Evolutionary conservation across 37 sponge, comb jelly and placozoan species (phyloP).

Genomic region (Halichondria panicea): DNA sequence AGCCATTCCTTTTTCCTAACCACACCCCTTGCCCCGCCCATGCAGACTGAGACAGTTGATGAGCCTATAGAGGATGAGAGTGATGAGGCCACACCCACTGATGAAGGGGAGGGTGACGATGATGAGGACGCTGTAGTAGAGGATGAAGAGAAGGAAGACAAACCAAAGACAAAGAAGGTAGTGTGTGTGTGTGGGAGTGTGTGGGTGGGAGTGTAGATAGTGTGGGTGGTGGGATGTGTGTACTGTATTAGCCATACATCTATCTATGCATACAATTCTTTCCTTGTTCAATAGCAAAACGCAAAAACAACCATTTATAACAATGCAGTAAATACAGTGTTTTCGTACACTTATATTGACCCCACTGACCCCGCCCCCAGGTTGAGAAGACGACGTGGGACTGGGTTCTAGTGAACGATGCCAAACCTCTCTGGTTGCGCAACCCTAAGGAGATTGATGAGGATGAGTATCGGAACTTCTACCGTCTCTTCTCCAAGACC

Average conservation of each 20-base stretch:
- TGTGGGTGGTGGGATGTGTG: background rate
- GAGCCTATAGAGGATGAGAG: constrained; percentile 81
- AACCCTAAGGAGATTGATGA: constrained; percentile 93
- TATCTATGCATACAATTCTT: background rate
- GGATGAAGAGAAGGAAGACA: constrained; percentile 84
- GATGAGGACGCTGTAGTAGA: constrained; percentile 63
- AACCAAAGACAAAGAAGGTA: constrained; percentile 94
- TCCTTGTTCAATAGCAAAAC: too few relatives aligned
- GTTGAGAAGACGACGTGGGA: constrained; percentile 99
- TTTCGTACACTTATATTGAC: too few relatives aligned
- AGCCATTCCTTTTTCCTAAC: background rate
- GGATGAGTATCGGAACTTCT: constrained; percentile 90
- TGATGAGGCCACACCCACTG: constrained; percentile 30
- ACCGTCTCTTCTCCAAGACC: constrained; percentile 91
- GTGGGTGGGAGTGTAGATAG: background rate
- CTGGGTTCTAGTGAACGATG: constrained; percentile 96
- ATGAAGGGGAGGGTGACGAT: constrained; percentile 65
- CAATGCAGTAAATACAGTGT: too few relatives aligned
- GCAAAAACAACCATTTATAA: too few relatives aligned
- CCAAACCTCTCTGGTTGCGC: constrained; percentile 93
- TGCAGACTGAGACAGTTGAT: constrained; percentile 83
- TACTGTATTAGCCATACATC: background rate
- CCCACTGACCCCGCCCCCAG: constrained; percentile 9
- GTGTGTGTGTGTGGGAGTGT: too few relatives aligned
- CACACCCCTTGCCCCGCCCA: background rate